phyloP scores from a whole-genome alignment of 2,113 vertebrate genomes.

The Carassius auratus region DNA sequence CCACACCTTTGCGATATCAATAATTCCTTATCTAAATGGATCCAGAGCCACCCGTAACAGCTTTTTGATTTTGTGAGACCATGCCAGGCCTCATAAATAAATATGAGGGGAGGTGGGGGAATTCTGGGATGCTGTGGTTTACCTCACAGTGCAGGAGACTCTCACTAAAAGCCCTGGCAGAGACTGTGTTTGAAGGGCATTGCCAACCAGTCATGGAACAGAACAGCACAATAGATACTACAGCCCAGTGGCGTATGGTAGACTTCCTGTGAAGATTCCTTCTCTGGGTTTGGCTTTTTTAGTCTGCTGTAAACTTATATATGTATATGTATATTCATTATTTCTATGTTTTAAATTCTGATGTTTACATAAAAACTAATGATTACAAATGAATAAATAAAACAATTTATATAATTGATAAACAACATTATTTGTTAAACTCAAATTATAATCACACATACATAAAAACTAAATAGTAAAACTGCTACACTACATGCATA shows the following conservation, averaged over 20 bases:
- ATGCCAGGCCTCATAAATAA: conserved; percentile 56
- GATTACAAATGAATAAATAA: too few relatives aligned
- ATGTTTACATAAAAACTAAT: not conserved
- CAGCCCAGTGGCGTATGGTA: not conserved
- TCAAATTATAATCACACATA: too few relatives aligned
- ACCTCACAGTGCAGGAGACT: conserved; percentile 18
- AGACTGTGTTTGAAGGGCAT: not conserved
- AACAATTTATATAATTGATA: too few relatives aligned
- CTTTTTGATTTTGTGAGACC: conserved; percentile 47
- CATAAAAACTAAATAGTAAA: too few relatives aligned
- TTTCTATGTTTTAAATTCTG: not conserved
- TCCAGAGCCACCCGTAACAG: conserved; percentile 43
- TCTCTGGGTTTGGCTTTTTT: not conserved
- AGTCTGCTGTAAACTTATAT: not conserved
- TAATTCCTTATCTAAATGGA: conserved; percentile 61
- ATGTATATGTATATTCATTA: too few relatives aligned
- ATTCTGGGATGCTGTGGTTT: conserved; percentile 51
- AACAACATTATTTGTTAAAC: too few relatives aligned
- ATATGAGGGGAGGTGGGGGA: conserved; percentile 41
- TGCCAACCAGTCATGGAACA: not conserved
- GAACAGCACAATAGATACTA: not conserved
- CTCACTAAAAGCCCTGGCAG: conserved; percentile 26
- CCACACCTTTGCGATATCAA: conserved; percentile 52
- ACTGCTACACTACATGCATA: too few relatives aligned
- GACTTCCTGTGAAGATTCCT: not conserved